Evolutionary conservation across 2,113 vertebrate species (phyloP), one percentile per base, ranked within the genome.

Genomic region (Cebidichthys violaceus): DNA sequence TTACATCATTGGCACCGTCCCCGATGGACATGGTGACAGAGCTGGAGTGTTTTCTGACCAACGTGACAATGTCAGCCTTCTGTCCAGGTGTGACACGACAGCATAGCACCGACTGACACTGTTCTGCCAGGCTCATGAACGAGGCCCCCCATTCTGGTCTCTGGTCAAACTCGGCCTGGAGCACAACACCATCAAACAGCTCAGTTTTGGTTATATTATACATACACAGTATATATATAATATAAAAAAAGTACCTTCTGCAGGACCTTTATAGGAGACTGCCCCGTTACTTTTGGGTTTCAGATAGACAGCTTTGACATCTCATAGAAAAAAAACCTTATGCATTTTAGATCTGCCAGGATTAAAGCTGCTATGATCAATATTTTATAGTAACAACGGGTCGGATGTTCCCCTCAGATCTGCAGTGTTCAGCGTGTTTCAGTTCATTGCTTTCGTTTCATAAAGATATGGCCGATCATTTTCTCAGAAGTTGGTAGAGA

Each of bases 1-100:
- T 99, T 47, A 99, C 95, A 0, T 99, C 98, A 0, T 99, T 99
- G 94, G 97, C 97, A 0, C 98, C 98, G 0, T 99, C 98, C 8
- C 98, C 97, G 0, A 99, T 97, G 68, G 96, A 96, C 94, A 99
- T 86, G 0, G 97, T 97, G 88, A 97, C 81, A 0, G 85, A 95
- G 0, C 88, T 60, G 81, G 94, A 95, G 94, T 98, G 93, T 50
- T 95, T 97, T 93, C 95, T 96, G 81, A 99, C 95, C 92, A 99
- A 81, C 1, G 92, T 90, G 69, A 99, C 95, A 0, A 98, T 83
- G 61, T 95, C 86, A 0, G 97, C 96, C 86, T 99, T 99, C 95
- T 99, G 98, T 77, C 96, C 96, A 54, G 98, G 98, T 0, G 97
- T 99, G 35, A 97, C 96, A 1, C 97, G 95, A 88, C 97, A 99